These are phyloP conservation scores for Aspidiotus rigidus DNA, from an alignment of 2,888 invertebrate genomes.

Conservation along the genomic window DNA sequence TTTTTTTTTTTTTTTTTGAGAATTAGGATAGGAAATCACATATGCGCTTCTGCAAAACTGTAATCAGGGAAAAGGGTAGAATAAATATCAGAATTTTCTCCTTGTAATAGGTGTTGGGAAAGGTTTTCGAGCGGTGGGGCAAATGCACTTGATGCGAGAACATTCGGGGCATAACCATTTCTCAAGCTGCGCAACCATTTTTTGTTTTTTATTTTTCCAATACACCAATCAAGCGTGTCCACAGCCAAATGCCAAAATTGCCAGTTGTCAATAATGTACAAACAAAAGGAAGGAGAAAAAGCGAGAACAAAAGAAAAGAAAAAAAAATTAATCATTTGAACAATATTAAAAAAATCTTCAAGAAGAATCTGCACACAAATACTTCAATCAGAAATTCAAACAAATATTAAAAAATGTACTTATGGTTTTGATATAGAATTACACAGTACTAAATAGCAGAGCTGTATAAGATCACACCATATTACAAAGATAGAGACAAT, in stretches of 20 bases:
- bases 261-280: constrained; percentile 20
- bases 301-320: constrained; percentile 12
- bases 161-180: constrained; percentile 63
- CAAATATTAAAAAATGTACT: no score
- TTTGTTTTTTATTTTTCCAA: constrained; percentile 1
- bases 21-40: no score
- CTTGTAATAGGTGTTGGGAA: constrained; percentile 28
- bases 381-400: not conserved
- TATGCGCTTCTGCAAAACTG: no score
- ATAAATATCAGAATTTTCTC: constrained; percentile 21
- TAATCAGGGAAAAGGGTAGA: not conserved
- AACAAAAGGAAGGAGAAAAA: constrained; percentile 20
- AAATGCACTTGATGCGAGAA: constrained; percentile 59
- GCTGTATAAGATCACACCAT: no score
- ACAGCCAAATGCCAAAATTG: constrained; percentile 25
- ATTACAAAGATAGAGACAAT: no score
- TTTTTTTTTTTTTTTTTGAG: no score
- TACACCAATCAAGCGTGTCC: constrained; percentile 27
- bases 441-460: no score
- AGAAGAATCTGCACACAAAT: not conserved
- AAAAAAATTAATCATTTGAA: constrained; percentile 8
- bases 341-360: not conserved
- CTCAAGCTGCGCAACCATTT: constrained; percentile 50
- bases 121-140: constrained; percentile 40
- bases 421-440: no score